Percentiles rank a stretch among this genome's conserved stretches.
Evolutionary conservation across 2,797 vertebrate species (phyloP).

Genomic region (Netta rufina): DNA sequence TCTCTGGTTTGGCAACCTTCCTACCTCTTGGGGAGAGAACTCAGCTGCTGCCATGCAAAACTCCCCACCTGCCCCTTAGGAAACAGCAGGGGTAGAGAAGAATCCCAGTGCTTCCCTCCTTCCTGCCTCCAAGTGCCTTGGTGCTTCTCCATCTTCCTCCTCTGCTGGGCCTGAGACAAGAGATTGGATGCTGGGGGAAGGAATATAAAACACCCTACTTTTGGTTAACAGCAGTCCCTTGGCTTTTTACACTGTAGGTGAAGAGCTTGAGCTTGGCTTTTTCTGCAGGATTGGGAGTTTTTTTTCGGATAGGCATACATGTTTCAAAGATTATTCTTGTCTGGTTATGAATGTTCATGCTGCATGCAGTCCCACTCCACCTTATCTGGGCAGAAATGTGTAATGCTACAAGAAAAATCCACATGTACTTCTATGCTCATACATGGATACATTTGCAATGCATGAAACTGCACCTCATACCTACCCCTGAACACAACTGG

Average conservation of each 20-base stretch:
- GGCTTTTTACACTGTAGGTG: not conserved
- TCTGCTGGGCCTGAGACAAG: not conserved
- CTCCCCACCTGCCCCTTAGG: not conserved
- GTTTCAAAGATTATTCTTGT: not conserved
- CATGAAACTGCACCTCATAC: not conserved
- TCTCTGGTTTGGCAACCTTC: not conserved
- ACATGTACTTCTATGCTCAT: rapidly evolving
- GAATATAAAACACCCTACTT: not conserved
- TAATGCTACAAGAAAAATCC: not conserved
- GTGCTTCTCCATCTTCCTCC: not conserved
- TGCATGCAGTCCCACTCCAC: not conserved
- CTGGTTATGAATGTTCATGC: not conserved
- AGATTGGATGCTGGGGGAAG: not conserved
- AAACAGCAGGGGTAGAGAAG: not conserved
- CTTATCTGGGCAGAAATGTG: not conserved
- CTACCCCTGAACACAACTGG: not conserved
- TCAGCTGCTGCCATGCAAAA: not conserved
- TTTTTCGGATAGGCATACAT: not conserved
- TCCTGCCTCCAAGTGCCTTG: not conserved
- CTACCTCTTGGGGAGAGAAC: not conserved
- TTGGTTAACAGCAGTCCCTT: not conserved
- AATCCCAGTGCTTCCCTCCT: not conserved
- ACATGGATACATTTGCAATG: not conserved
- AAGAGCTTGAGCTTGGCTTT: not conserved
- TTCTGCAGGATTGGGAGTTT: not conserved